Conservation (phyloP, 2,888 invertebrate species). For the Augiades crinisus region DNA sequence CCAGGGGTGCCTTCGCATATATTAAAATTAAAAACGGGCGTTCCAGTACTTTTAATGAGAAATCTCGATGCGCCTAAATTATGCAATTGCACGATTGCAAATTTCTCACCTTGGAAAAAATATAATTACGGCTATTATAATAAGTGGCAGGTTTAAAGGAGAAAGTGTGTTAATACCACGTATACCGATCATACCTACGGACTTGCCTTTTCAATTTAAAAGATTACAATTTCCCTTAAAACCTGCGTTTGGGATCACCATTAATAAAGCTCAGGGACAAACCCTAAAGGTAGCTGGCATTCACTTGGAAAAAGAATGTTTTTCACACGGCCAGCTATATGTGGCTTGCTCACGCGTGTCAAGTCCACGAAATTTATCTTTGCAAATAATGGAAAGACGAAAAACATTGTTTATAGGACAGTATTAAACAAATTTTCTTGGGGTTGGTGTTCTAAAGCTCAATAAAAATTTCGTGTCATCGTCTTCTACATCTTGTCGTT, state of each 20-base stretch:
- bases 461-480: conserved; percentile 25
- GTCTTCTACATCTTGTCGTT: conserved; percentile 25
- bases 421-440: too few species aligned
- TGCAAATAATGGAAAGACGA: not conserved
- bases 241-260: not conserved
- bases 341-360: conserved; percentile 25
- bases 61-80: not conserved
- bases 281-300: not conserved
- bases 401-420: too few species aligned
- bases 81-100: not conserved
- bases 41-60: too few species aligned
- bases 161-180: conserved; percentile 34
- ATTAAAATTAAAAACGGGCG: conserved; percentile 36
- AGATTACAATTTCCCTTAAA: not conserved
- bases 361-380: conserved; percentile 26
- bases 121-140: conserved; percentile 32
- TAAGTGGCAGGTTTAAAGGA: conserved; percentile 32
- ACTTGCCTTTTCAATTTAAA: not conserved
- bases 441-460: conserved; percentile 29
- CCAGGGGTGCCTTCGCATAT: conserved; percentile 37
- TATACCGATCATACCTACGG: conserved; percentile 32
- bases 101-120: conserved; percentile 25
- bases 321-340: conserved; percentile 9
- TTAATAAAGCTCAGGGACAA: not conserved
- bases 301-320: conserved; percentile 21